These are phyloP conservation scores for Stenodema calcarata DNA, from an alignment of 2,888 invertebrate species.

Conservation along the genomic window DNA sequence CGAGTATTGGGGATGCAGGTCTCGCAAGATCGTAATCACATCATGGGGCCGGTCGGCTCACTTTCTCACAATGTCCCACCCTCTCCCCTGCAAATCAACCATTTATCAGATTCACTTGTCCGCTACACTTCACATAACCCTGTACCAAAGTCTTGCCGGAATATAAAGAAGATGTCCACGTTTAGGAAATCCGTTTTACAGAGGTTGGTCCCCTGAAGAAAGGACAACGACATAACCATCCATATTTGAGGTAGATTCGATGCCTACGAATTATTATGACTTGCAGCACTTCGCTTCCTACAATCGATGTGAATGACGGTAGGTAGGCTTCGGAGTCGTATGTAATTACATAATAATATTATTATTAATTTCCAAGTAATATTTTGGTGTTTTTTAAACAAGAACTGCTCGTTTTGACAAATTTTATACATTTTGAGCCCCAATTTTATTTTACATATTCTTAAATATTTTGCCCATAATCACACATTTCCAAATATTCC, in stretches of 20 bases:
- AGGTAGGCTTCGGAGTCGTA: too few species aligned
- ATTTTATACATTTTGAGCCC: too few species aligned
- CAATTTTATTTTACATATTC: too few species aligned
- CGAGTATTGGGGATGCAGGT: slow-evolving; percentile 37
- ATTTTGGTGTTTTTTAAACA: too few species aligned
- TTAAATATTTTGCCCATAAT: too few species aligned
- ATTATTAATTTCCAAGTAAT: too few species aligned
- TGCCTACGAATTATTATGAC: too few species aligned
- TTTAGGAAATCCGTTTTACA: background rate
- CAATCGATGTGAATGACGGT: too few species aligned
- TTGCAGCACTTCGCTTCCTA: too few species aligned
- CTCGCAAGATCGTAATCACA: slow-evolving; percentile 36
- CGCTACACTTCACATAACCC: slow-evolving; percentile 44
- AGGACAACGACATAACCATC: background rate
- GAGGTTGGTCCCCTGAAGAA: background rate
- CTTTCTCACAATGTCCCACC: slow-evolving; percentile 46
- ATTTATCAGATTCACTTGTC: slow-evolving; percentile 50
- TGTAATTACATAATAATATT: too few species aligned
- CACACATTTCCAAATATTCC: too few species aligned
- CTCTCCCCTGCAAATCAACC: slow-evolving; percentile 40
- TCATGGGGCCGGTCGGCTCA: slow-evolving; percentile 14
- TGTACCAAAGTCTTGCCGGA: background rate
- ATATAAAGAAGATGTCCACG: slow-evolving; percentile 13
- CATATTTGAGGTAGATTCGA: background rate
- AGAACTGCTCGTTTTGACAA: too few species aligned